Percentiles rank a stretch among this genome's conserved stretches.
Conservation (phyloP, 2,888 invertebrate genomes). For the Heliconius ismenius region DNA sequence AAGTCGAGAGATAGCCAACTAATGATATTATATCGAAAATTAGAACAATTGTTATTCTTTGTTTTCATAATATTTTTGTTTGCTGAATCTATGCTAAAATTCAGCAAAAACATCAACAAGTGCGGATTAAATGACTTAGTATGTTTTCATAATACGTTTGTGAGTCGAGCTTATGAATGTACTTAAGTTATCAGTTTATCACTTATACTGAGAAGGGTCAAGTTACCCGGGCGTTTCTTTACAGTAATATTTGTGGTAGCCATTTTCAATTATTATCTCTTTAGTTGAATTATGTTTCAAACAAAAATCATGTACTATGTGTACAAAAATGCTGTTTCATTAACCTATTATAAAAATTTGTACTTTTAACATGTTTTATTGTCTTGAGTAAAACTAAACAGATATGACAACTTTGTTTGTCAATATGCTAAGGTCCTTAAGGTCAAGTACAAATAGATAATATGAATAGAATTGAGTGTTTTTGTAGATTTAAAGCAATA, state of each 20-base stretch:
- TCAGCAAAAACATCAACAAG: neutral
- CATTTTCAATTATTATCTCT: neutral
- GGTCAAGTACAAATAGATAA: neutral
- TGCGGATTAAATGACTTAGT: neutral
- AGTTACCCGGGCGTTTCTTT: neutral
- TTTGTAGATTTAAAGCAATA: neutral
- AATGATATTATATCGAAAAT: too few relatives aligned
- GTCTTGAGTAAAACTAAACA: too few relatives aligned
- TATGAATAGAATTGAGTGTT: neutral
- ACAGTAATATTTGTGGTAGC: neutral
- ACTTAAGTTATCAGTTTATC: conserved; percentile 10
- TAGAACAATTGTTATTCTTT: too few relatives aligned
- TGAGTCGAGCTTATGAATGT: neutral
- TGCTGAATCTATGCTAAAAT: too few relatives aligned
- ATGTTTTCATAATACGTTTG: neutral
- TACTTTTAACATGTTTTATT: neutral
- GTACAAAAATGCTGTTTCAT: neutral
- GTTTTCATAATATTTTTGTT: neutral
- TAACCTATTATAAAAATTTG: neutral
- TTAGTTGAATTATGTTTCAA: neutral
- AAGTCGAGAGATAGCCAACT: too few relatives aligned
- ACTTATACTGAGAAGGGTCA: conserved; percentile 3
- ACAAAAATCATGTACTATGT: neutral
- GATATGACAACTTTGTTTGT: neutral
- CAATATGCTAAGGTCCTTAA: neutral